phyloP scores from a whole-genome alignment of 2,888 invertebrate species.

The Aphodius sticticus region DNA sequence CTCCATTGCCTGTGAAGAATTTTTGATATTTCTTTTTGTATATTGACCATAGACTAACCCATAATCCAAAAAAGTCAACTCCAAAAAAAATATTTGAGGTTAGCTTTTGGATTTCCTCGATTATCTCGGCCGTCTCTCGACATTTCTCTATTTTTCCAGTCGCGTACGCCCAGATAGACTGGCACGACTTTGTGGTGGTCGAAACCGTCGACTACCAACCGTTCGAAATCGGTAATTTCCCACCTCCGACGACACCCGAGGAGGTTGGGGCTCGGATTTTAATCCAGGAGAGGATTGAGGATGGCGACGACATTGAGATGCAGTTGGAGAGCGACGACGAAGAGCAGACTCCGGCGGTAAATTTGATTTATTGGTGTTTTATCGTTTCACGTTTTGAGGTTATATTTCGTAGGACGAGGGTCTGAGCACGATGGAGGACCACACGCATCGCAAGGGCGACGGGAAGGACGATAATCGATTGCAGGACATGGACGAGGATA shows the following conservation, averaged over 20 bases:
- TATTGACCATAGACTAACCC: too few species aligned
- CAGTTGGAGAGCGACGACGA: constrained; percentile 87
- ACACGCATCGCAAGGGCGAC: constrained; percentile 61
- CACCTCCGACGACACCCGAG: constrained; percentile 96
- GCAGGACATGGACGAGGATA: constrained; percentile 94
- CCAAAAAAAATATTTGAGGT: neutral
- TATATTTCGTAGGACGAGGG: constrained; percentile 58
- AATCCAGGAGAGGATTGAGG: constrained; percentile 84
- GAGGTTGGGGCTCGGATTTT: constrained; percentile 95
- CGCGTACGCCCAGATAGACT: constrained; percentile 97
- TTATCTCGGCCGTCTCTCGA: neutral
- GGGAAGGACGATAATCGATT: constrained; percentile 68
- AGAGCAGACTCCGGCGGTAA: constrained; percentile 51
- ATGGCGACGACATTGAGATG: constrained; percentile 88
- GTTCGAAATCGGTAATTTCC: constrained; percentile 94
- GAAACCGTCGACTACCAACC: constrained; percentile 99
- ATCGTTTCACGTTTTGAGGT: neutral
- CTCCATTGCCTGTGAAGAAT: too few species aligned
- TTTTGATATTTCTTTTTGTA: too few species aligned
- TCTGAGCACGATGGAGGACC: constrained; percentile 74
- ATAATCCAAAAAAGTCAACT: too few species aligned
- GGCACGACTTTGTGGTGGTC: constrained; percentile 99
- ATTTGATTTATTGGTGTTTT: neutral
- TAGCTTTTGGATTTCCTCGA: neutral
- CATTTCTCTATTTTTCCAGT: constrained; percentile 60